These are phyloP conservation scores for silkworm (Bombyx mori) DNA, from an alignment of 1,140 invertebrate genomes.

Conservation along the genomic window ASM3026992v2 NC_085110.1:10952501-10953000, in stretches of 20 bases:
- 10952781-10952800: neutral
- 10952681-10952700: slow-evolving; percentile 48
- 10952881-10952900: too few relatives aligned
- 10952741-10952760: slow-evolving; percentile 14
- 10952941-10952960: too few relatives aligned
- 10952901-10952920: too few relatives aligned
- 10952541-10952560: slow-evolving; percentile 45
- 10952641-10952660: slow-evolving; percentile 45
- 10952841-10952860: too few relatives aligned
- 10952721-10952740: slow-evolving; percentile 54
- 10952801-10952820: neutral
- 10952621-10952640: slow-evolving; percentile 31
- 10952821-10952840: neutral
- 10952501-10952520: slow-evolving; percentile 48
- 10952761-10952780: neutral
- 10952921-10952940: too few relatives aligned
- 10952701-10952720: slow-evolving; percentile 57
- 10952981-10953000: too few relatives aligned
- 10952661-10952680: slow-evolving; percentile 42
- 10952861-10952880: too few relatives aligned
- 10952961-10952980: too few relatives aligned
- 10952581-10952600: slow-evolving; percentile 29
- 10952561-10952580: slow-evolving; percentile 38
- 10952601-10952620: slow-evolving; percentile 37
- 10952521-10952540: slow-evolving; percentile 43